phyloP scores from a whole-genome alignment of 2,888 invertebrate genomes.

The Flexamia atlantica region DNA sequence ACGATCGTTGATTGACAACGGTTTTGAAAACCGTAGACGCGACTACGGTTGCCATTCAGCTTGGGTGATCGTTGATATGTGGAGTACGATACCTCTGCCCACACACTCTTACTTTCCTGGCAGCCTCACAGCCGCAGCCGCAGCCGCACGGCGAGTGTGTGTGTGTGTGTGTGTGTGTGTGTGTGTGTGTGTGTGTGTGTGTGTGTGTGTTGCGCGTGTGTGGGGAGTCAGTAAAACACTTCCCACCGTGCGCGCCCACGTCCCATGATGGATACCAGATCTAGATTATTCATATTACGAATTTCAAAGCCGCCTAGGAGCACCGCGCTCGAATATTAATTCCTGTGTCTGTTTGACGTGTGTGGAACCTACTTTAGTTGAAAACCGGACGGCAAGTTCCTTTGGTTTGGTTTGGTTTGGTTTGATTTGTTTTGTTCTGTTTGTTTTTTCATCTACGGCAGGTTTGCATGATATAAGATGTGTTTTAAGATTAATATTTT shows the following conservation, averaged over 20 bases:
- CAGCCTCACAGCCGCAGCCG: neutral
- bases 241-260: neutral
- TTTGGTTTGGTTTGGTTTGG: too few species aligned
- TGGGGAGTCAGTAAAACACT: neutral
- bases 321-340: conserved; percentile 10
- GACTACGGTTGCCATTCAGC: neutral
- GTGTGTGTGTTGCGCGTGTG: too few species aligned
- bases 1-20: too few species aligned
- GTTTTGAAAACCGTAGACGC: too few species aligned
- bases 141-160: neutral
- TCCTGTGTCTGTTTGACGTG: neutral
- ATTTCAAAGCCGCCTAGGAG: neutral
- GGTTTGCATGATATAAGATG: too few species aligned
- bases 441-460: too few species aligned
- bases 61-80: neutral
- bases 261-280: conserved; percentile 6
- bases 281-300: conserved; percentile 26
- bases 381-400: too few species aligned
- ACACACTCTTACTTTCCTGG: conserved; percentile 16
- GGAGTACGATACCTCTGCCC: conserved; percentile 4
- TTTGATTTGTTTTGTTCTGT: too few species aligned
- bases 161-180: too few species aligned
- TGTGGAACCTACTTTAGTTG: neutral
- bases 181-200: too few species aligned
- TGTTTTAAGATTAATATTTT: too few species aligned